Percentiles rank a stretch among this genome's conserved stretches.
phyloP scores from a whole-genome alignment of 2,113 vertebrate species.

The Leptobrachium leishanense region DNA sequence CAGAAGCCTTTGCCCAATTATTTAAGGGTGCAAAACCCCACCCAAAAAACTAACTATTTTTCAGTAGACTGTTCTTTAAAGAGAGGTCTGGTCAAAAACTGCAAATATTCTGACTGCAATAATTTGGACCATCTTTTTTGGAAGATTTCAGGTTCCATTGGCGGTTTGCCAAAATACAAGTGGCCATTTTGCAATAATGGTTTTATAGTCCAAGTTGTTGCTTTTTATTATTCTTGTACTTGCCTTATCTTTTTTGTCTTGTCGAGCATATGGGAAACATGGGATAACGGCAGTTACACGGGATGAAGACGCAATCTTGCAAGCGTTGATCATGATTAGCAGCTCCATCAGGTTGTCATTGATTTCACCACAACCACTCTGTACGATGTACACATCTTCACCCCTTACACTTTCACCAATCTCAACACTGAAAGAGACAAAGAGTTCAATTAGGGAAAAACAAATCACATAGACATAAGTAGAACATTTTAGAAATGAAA shows the following conservation, averaged over 20 bases:
- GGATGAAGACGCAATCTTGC: slow-evolving; percentile 79
- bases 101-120: no score
- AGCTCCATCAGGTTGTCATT: slow-evolving; percentile 83
- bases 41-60: no score
- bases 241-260: slow-evolving; percentile 85
- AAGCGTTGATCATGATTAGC: slow-evolving; percentile 84
- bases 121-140: no score
- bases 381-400: slow-evolving; percentile 81
- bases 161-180: no score
- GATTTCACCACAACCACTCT: slow-evolving; percentile 82
- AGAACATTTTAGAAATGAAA: no score
- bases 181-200: no score
- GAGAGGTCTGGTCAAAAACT: no score
- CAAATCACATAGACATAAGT: background rate
- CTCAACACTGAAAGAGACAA: slow-evolving; percentile 68
- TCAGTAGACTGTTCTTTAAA: no score
- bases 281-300: slow-evolving; percentile 80
- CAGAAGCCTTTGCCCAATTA: no score
- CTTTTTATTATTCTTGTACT: background rate
- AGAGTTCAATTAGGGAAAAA: background rate
- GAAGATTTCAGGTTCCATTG: no score
- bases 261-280: slow-evolving; percentile 77
- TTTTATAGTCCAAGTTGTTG: no score
- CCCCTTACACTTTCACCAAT: slow-evolving; percentile 81
- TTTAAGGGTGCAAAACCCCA: no score